Percentiles rank a stretch among this genome's conserved stretches.
These are phyloP conservation scores for Torymus auratus DNA, from an alignment of 2,888 invertebrate species.

Conservation along the genomic window DNA sequence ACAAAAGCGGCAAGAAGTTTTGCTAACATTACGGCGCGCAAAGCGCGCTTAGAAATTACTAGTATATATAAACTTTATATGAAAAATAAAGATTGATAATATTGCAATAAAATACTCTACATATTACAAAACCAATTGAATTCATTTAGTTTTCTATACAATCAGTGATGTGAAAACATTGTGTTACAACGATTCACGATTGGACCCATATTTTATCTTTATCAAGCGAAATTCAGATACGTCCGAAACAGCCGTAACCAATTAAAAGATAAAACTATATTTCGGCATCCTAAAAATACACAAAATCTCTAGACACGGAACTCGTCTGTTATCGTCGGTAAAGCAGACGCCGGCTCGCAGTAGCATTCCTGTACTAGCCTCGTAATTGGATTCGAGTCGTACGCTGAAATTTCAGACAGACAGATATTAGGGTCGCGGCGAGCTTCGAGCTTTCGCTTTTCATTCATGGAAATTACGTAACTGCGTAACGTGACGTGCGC, in stretches of 20 bases:
- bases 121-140: no score
- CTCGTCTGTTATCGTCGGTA: background rate
- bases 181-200: no score
- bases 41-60: no score
- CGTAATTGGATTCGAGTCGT: conserved; percentile 22
- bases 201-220: no score
- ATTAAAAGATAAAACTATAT: background rate
- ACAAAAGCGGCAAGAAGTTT: no score
- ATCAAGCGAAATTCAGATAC: background rate
- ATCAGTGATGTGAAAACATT: no score
- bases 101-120: no score
- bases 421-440: conserved; percentile 31
- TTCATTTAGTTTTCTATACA: no score
- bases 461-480: conserved; percentile 36
- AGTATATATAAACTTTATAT: no score
- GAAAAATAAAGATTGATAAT: no score
- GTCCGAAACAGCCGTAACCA: background rate
- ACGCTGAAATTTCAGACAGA: conserved; percentile 17
- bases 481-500: background rate
- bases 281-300: background rate
- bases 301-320: background rate
- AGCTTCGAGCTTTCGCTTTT: conserved; percentile 24
- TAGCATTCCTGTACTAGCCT: background rate
- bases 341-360: background rate
- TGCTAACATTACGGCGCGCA: no score